Evolutionary conservation across 2,797 vertebrate species (phyloP), one percentile per base, ranked within the genome.

Genomic region (Urocyon cinereoargenteus): DNA sequence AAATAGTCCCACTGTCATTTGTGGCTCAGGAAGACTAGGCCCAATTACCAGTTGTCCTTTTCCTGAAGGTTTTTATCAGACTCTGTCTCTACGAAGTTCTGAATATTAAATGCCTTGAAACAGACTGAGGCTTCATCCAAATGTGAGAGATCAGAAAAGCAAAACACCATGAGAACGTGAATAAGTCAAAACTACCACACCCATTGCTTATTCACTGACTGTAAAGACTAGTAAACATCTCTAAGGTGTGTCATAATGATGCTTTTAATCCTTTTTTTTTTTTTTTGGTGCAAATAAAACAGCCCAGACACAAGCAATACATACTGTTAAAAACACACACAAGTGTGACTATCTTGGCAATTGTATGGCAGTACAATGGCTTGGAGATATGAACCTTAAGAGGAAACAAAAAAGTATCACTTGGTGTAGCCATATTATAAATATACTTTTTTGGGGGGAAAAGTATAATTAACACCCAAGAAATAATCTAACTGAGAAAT

Each of bases 211-310:
- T 57, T 87, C 93, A 90, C 24, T 28, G 16, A 68, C 53, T 24
- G 5, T 14, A n/a, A n/a, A 73, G n/a, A 84, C n/a, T 22, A 53
- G 89, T 70, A 91, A 87, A 84, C 79, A 91, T 51, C 49, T 51
- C 36, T 45, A 81, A 55, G 53, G 31, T 61, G 28, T 90, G 93
- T 70, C 36, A 0, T 78, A 22, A 51, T 75, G 93, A 26, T 28
- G 24, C 62, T 59, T 78, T 91, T 77, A 84, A 79, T 96, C 34
- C 40, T 62, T 53, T 94, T 34, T 96, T 88, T 62, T 53, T 94
- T 34, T 96, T 88, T 70, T 75, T 88, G 53, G 15, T 75, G 81
- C 89, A 86, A 77, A 82, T 59, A 79, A 93, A 96, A 61, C 51
- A 89, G 12, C 22, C 3, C 18, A 61, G 57, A 66, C 61, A 90